Evolutionary conservation across 2,888 invertebrate genomes (phyloP).

Genomic region (Ormia ochracea): DNA sequence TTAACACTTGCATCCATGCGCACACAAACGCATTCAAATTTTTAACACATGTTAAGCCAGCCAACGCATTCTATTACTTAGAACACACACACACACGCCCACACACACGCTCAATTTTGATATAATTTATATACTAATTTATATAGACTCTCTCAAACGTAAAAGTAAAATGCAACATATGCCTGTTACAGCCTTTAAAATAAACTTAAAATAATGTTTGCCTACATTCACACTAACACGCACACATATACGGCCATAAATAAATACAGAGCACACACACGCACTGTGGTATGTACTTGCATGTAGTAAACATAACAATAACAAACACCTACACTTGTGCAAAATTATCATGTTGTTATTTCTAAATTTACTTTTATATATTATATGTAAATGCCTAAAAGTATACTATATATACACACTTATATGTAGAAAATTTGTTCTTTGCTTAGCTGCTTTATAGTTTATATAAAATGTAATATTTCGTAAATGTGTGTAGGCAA

Average conservation of each 20-base stretch:
- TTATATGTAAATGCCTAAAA: constrained; percentile 31
- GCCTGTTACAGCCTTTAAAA: constrained; percentile 60
- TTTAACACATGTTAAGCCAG: constrained; percentile 18
- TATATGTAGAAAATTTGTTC: constrained; percentile 34
- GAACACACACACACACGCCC: background rate
- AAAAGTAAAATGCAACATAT: constrained; percentile 57
- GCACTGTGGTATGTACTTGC: background rate
- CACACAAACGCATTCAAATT: constrained; percentile 34
- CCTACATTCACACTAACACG: constrained; percentile 37
- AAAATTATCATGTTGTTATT: constrained; percentile 36
- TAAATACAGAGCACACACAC: constrained; percentile 9
- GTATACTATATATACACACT: constrained; percentile 9
- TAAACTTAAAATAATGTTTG: constrained; percentile 61
- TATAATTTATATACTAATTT: constrained; percentile 37
- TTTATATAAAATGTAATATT: constrained; percentile 15
- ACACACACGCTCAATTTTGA: background rate
- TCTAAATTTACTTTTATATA: constrained; percentile 6
- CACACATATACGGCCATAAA: constrained; percentile 20
- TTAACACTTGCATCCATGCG: constrained; percentile 15
- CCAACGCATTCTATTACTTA: constrained; percentile 4
- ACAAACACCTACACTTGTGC: constrained; percentile 40
- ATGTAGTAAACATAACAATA: constrained; percentile 35
- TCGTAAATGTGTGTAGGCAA: background rate
- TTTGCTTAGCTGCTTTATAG: constrained; percentile 14
- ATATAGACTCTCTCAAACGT: constrained; percentile 25